A percentile compares a stretch with the other conserved stretches of the same genome.
Evolutionary conservation across 1,140 invertebrate species (phyloP).

Genomic region (Antheraea pernyi): DNA sequence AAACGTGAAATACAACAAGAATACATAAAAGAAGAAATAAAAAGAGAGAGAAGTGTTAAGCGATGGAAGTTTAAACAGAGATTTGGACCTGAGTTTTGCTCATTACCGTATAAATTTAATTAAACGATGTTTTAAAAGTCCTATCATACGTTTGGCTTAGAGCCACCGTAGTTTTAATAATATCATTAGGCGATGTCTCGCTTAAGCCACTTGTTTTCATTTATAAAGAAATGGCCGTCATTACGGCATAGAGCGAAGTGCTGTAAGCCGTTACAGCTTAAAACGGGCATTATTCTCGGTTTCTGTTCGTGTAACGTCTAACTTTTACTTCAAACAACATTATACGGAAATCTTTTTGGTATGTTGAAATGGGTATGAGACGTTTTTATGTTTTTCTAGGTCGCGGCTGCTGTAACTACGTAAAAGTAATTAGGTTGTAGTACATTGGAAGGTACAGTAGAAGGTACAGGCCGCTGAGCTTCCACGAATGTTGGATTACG

Average conservation of each 20-base stretch:
- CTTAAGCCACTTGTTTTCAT: constrained; percentile 59
- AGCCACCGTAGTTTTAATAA: constrained; percentile 25
- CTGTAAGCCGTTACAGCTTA: constrained; percentile 60
- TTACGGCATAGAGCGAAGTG: constrained; percentile 61
- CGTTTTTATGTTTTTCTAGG: background rate
- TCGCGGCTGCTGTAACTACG: background rate
- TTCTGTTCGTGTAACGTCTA: constrained; percentile 32
- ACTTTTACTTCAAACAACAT: constrained; percentile 20
- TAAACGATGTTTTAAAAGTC: constrained; percentile 15
- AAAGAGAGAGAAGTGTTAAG: background rate
- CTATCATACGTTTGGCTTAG: constrained; percentile 11
- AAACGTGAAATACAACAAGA: background rate
- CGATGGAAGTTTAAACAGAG: background rate
- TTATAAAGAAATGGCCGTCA: constrained; percentile 49
- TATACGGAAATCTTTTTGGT: constrained; percentile 5
- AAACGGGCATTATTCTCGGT: constrained; percentile 53
- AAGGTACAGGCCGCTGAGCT: too few species aligned
- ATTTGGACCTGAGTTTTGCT: background rate
- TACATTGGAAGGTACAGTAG: too few species aligned
- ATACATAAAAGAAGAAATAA: background rate
- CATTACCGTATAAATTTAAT: constrained; percentile 12
- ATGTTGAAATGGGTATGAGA: background rate
- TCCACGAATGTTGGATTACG: too few species aligned
- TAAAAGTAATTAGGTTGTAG: background rate
- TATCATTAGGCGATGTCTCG: constrained; percentile 41